Conservation (phyloP, 2,888 invertebrate genomes). For the Sturmia bella region DNA sequence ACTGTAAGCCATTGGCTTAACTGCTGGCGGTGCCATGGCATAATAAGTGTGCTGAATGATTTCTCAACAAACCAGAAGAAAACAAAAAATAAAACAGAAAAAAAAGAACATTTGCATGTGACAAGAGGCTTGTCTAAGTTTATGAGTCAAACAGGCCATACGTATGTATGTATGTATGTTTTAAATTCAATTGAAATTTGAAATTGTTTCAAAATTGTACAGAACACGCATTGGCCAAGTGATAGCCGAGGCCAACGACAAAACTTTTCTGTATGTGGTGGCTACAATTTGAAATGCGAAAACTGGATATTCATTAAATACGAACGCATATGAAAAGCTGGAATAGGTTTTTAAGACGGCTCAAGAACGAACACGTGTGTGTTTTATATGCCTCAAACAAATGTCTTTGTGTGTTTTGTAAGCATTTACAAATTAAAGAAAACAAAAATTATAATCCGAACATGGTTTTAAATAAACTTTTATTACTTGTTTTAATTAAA, state of each 20-base stretch:
- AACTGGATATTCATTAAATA: constrained; percentile 10
- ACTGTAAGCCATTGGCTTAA: constrained; percentile 36
- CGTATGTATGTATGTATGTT: background rate
- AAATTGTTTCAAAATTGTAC: constrained; percentile 11
- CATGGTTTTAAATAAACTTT: too few species aligned
- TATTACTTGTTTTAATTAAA: too few species aligned
- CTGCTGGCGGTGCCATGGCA: constrained; percentile 6
- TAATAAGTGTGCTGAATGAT: constrained; percentile 32
- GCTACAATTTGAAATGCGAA: constrained; percentile 3
- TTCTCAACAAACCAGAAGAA: constrained; percentile 36
- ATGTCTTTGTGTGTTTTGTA: background rate
- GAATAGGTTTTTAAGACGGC: background rate
- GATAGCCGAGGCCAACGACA: constrained; percentile 5
- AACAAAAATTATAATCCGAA: background rate
- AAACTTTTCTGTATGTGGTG: background rate
- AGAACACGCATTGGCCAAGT: constrained; percentile 32
- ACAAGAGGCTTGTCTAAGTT: constrained; percentile 67
- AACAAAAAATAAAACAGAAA: too few species aligned
- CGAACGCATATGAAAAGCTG: too few species aligned
- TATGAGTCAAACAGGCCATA: constrained; percentile 56
- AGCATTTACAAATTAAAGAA: too few species aligned
- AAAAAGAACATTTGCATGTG: constrained; percentile 56
- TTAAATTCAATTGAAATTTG: constrained; percentile 36
- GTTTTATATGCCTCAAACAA: background rate
- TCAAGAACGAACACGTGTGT: constrained; percentile 36